Conservation (phyloP, 2,888 invertebrate species). For the Eristalis arbustorum region DNA sequence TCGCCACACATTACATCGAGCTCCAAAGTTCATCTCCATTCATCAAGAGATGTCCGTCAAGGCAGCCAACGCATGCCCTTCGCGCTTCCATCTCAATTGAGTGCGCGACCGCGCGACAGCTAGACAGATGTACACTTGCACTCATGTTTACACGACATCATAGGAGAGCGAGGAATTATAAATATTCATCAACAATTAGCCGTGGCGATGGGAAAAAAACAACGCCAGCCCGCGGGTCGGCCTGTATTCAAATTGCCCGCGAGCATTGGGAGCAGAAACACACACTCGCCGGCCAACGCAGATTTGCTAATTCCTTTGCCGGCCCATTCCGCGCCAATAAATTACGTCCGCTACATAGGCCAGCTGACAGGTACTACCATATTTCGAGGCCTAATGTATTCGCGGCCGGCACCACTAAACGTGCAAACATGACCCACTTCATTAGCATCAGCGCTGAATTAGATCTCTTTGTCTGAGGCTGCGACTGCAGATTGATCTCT, state of each 20-base stretch:
- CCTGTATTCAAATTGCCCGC: background rate
- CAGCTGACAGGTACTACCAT: slow-evolving; percentile 57
- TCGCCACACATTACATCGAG: background rate
- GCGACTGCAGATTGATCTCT: slow-evolving; percentile 6
- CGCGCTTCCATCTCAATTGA: slow-evolving; percentile 7
- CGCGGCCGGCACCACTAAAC: slow-evolving; percentile 39
- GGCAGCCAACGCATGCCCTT: background rate
- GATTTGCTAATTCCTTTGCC: slow-evolving; percentile 15
- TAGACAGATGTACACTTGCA: slow-evolving; percentile 36
- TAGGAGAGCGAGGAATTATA: background rate
- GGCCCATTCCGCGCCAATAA: slow-evolving; percentile 34
- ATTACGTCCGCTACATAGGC: slow-evolving; percentile 24
- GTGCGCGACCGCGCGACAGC: background rate
- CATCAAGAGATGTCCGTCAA: background rate
- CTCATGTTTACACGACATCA: slow-evolving; percentile 19
- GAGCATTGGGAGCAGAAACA: slow-evolving; percentile 5
- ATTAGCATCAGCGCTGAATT: slow-evolving; percentile 56
- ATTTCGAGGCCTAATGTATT: slow-evolving; percentile 53
- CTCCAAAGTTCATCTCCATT: background rate
- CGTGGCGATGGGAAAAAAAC: background rate
- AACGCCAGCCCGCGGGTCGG: background rate
- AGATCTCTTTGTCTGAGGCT: slow-evolving; percentile 25
- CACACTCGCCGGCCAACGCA: slow-evolving; percentile 26
- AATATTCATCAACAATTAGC: slow-evolving; percentile 47
- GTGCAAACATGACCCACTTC: slow-evolving; percentile 67